Base-by-base conservation (phyloP, 2,888 invertebrate genomes). In the Volucella inanis region DNA sequence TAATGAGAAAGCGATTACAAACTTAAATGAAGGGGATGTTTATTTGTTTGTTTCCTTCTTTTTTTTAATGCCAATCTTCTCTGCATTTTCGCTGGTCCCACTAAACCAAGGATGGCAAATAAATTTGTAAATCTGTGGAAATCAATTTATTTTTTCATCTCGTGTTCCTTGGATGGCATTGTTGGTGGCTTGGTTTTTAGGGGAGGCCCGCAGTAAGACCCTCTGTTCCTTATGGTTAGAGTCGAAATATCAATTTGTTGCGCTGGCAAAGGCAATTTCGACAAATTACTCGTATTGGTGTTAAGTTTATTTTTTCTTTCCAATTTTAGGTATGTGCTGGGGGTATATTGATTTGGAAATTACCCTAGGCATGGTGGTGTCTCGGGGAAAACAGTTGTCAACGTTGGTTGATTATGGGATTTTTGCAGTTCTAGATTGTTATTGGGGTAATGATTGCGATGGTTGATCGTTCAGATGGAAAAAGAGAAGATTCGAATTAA, bases 1-100 rank as follows among this genome's bases (percentile, higher is more conserved):
- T 86, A 86, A 86, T 82, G 77, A 86, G 86, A 86, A 86, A 86
- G 70, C 86, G 86, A 86, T 86, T 86, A 86, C 82, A 86, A 86
- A 86, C 82, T 74, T 70, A 78, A 74, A 61, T 74, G 71, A 70
- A 72, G 67, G 68, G 57, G 67, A 54, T n/a, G 12, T 57, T 54
- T 70, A 12, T 55, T 52, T 72, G 45, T 70, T 39, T 61, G n/a
- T 47, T 12, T 15, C 22, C 61, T 55, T 61, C 15, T 18, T 65
- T 71, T 39, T 57, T 41, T 45, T 15, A 31, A 12, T 18, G 45
- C 61, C 55, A 39, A 11, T 52, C 47, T 8, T 61, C 62, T 52
- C 43, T 79, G 68, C 62, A 47, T 47, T 45, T 57, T 64, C 52
- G 77, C 64, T 54, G 76, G 72, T 31, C 31, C 31, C 31, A 1